A percentile compares a stretch with the other conserved stretches of the same genome.
Conservation (phyloP, 2,888 invertebrate species). For the Clitarchus hookeri region DNA sequence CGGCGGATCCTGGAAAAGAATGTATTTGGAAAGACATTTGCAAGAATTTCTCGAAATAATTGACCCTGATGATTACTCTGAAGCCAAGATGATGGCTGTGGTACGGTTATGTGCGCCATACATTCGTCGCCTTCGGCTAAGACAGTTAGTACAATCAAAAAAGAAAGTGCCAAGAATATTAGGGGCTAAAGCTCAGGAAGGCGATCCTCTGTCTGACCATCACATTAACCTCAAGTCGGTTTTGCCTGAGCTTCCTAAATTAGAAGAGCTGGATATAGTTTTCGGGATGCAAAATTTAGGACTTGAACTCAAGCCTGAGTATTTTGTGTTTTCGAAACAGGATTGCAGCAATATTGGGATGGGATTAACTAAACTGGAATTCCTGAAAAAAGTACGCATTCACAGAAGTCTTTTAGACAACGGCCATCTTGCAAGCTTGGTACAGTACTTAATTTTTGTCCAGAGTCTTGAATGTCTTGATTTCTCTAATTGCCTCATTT, state of each 20-base stretch:
- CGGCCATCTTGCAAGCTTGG: not conserved
- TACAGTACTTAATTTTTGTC: constrained; percentile 3
- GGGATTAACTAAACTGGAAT: not conserved
- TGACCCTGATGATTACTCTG: constrained; percentile 53
- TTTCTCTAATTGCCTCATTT: constrained; percentile 12
- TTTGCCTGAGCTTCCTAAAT: not conserved
- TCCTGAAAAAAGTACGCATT: not conserved
- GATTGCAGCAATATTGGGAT: constrained; percentile 18
- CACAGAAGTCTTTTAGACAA: constrained; percentile 21
- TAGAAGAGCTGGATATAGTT: constrained; percentile 16
- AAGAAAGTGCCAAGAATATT: not conserved
- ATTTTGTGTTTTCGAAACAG: constrained; percentile 18
- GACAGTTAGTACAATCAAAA: constrained; percentile 54
- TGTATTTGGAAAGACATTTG: constrained; percentile 53
- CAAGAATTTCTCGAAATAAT: constrained; percentile 51
- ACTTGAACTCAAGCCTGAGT: not conserved
- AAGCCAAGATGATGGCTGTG: constrained; percentile 53
- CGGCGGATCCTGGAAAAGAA: constrained; percentile 53
- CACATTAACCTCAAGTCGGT: not conserved
- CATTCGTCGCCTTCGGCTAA: constrained; percentile 58
- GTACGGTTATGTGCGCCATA: constrained; percentile 55
- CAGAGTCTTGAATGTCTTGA: not conserved
- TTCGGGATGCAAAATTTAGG: constrained; percentile 5
- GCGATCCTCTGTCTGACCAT: not conserved
- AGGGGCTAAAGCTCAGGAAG: constrained; percentile 10